Evolutionary conservation across 2,113 vertebrate species (phyloP), one percentile per base, ranked within the genome.

Genomic region (Calcarius ornatus): DNA sequence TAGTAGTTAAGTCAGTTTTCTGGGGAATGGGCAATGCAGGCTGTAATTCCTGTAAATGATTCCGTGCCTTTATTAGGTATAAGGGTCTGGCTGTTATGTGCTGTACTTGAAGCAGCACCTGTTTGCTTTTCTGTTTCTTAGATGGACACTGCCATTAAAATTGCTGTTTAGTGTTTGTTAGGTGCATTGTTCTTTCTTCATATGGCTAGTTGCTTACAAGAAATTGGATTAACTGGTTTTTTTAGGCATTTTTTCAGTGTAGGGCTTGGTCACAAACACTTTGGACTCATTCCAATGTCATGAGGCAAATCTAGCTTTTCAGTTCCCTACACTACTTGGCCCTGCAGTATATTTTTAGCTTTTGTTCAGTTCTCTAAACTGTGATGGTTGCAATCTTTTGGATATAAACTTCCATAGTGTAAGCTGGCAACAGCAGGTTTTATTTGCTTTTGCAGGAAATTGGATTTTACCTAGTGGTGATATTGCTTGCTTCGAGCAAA

Each of bases 331-430:
- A 15, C 14, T 78, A 2, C 35, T 73, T 94, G 75, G 15, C 12
- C 18, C 17, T 43, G 40, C 9, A 43, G 15, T 73, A 4, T 83
- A n/a, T 18, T 81, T 94, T 87, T 53, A 59, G n/a, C 45, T 86
- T 60, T 68, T 80, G 12, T 68, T 91, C 33, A 47, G 27, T 76
- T 68, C 35, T 72, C 35, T 78, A 22, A 80, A 25, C 31, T 66
- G 27, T 51, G 28, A 28, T 65, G 9, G 28, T 48, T 73, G 12
- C 0, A 0, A 4, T 61, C 73, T 70, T 64, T 31, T 2, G 2
- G 40, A 42, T 48, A 33, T 14, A 45, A 91, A 66, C 21, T 60
- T 65, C 27, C 6, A 1, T 37, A 30, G 59, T 51, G 8, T 72
- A 81, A 81, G 28, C 37, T 63, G 30, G 37, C 42, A 84, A 64